Percentiles rank a stretch among this genome's conserved stretches.
Evolutionary conservation across 2,797 vertebrate genomes (phyloP).

Genomic region (Micropoecilia bifurca): DNA sequence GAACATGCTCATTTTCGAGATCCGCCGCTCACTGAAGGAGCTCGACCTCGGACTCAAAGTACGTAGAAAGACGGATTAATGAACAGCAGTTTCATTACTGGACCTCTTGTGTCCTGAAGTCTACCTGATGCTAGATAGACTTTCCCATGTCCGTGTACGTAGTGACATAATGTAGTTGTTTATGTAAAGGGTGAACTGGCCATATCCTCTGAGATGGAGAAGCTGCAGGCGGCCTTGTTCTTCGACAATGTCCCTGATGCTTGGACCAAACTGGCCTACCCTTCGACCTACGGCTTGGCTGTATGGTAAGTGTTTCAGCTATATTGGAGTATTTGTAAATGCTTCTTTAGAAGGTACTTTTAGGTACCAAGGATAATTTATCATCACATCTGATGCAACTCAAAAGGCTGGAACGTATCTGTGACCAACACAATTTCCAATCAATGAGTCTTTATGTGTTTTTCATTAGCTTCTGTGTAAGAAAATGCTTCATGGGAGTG

Average conservation of each 20-base stretch:
- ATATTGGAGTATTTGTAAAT: background rate
- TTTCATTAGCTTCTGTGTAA: background rate
- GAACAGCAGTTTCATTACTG: background rate
- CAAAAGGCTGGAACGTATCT: background rate
- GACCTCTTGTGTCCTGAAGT: background rate
- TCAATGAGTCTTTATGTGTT: background rate
- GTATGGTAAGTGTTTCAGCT: slow-evolving; percentile 76
- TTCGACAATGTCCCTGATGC: slow-evolving; percentile 93
- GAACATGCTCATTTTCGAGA: slow-evolving; percentile 79
- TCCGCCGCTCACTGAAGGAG: slow-evolving; percentile 82
- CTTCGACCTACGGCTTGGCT: slow-evolving; percentile 88
- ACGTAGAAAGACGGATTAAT: background rate
- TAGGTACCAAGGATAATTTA: background rate
- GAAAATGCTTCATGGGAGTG: background rate
- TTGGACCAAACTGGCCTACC: slow-evolving; percentile 91
- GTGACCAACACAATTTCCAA: background rate
- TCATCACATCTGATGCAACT: background rate
- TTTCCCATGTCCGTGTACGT: background rate
- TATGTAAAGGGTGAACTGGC: slow-evolving; percentile 91
- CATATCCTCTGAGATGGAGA: slow-evolving; percentile 94
- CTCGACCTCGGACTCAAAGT: slow-evolving; percentile 86
- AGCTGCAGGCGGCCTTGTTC: slow-evolving; percentile 92
- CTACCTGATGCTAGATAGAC: background rate
- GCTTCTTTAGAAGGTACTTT: background rate
- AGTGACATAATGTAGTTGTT: background rate